phyloP scores from a whole-genome alignment of 2,113 vertebrate genomes.

The Oreochromis spilurus region DNA sequence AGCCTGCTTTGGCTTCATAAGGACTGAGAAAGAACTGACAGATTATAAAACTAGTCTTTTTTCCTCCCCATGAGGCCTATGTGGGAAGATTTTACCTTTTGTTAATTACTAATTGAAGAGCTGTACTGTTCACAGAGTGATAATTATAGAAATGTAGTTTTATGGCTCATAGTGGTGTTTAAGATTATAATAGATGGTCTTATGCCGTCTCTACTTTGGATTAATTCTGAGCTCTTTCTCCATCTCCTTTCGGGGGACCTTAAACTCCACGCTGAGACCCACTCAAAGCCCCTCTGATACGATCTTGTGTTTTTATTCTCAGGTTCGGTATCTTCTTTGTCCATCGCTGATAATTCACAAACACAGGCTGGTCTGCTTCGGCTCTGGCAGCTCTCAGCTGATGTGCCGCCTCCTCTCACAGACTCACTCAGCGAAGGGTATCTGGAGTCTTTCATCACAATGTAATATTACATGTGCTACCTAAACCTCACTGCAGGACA shows the following conservation, averaged over 20 bases:
- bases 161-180: not conserved
- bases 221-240: not conserved
- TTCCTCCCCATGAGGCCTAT: not conserved
- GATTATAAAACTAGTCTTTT: not conserved
- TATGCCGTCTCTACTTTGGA: not conserved
- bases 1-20: not conserved
- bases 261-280: not conserved
- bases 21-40: not conserved
- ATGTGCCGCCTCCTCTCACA: not conserved
- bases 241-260: not conserved
- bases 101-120: not conserved
- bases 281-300: not conserved
- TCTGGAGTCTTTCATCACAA: not conserved
- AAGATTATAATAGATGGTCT: not conserved
- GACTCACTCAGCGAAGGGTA: not conserved
- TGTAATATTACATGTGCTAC: slow-evolving; percentile 20
- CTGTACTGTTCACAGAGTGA: not conserved
- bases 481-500: slow-evolving; percentile 84
- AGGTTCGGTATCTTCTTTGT: not conserved
- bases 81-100: not conserved
- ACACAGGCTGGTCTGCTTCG: not conserved
- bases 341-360: not conserved
- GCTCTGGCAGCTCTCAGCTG: not conserved
- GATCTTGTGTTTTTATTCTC: not conserved
- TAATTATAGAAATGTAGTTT: not conserved